Percentiles rank a stretch among this genome's conserved stretches.
These are phyloP conservation scores for Ectropis crepuscularia DNA, from an alignment of 2,888 invertebrate genomes.

Conservation along the genomic window DNA sequence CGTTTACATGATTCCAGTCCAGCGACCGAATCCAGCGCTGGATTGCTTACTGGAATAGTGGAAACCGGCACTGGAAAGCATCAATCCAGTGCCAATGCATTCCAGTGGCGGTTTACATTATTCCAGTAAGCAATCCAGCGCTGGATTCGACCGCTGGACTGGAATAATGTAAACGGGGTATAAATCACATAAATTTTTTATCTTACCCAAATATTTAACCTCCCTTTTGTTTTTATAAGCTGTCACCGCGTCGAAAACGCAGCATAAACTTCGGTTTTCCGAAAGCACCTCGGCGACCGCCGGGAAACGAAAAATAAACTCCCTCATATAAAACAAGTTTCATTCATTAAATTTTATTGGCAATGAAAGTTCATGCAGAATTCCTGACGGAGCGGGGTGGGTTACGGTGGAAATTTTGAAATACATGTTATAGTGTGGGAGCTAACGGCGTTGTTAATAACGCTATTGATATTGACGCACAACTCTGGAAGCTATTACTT, in stretches of 20 bases:
- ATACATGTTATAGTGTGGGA: conserved; percentile 59
- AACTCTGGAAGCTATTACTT: too few relatives aligned
- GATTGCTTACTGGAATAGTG: too few relatives aligned
- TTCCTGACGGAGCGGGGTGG: conserved; percentile 43
- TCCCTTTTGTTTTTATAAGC: not conserved
- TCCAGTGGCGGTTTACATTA: too few relatives aligned
- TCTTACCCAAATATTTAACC: too few relatives aligned
- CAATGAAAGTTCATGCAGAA: conserved; percentile 54
- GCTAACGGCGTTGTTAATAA: not conserved
- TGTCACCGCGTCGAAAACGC: conserved; percentile 13
- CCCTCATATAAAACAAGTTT: conserved; percentile 45
- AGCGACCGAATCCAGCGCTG: too few relatives aligned
- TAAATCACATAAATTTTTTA: too few relatives aligned
- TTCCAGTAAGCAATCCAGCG: too few relatives aligned
- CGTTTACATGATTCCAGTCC: too few relatives aligned
- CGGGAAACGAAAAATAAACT: conserved; percentile 31
- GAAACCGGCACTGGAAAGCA: too few relatives aligned
- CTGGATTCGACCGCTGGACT: too few relatives aligned
- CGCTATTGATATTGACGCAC: not conserved
- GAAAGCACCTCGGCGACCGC: conserved; percentile 21
- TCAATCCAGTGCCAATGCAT: too few relatives aligned
- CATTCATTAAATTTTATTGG: conserved; percentile 57
- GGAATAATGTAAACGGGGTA: too few relatives aligned
- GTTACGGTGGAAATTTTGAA: conserved; percentile 39
- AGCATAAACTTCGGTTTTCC: conserved; percentile 15